These are phyloP conservation scores for Melanocharis versteri DNA, from an alignment of 2,113 vertebrate genomes.

Conservation along the genomic window DNA sequence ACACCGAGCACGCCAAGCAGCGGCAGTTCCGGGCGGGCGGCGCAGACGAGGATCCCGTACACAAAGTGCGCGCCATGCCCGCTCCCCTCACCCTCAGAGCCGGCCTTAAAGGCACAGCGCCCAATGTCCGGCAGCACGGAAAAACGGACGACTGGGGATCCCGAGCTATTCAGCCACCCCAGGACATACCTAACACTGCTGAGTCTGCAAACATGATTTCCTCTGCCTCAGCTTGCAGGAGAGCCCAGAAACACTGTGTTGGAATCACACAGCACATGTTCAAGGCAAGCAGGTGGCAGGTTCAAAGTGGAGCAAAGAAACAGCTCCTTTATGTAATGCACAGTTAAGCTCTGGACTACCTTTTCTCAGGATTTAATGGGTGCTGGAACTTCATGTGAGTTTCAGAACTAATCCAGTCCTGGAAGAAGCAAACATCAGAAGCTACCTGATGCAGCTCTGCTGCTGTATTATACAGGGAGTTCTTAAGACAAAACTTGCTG, in stretches of 20 bases:
- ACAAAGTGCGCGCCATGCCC: too few species aligned
- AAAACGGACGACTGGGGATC: too few species aligned
- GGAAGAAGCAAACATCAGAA: background rate
- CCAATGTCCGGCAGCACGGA: too few species aligned
- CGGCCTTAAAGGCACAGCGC: too few species aligned
- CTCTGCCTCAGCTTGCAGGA: background rate
- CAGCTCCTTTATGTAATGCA: background rate
- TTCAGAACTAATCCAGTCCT: background rate
- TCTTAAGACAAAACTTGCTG: background rate
- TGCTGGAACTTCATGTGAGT: background rate
- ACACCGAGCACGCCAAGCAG: too few species aligned
- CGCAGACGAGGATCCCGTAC: too few species aligned
- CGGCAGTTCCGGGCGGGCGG: too few species aligned
- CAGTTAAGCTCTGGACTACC: background rate
- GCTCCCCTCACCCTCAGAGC: too few species aligned
- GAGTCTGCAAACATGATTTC: background rate
- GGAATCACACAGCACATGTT: background rate
- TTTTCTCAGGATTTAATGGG: background rate
- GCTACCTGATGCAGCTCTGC: background rate
- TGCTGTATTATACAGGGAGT: background rate
- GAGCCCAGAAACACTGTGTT: background rate
- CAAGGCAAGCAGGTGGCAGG: background rate
- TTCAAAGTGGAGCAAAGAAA: background rate
- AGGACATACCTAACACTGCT: background rate
- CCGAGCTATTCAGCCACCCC: too few species aligned